Evolutionary conservation across 2,113 vertebrate species (phyloP).

Genomic region (Ranitomeya imitator): DNA sequence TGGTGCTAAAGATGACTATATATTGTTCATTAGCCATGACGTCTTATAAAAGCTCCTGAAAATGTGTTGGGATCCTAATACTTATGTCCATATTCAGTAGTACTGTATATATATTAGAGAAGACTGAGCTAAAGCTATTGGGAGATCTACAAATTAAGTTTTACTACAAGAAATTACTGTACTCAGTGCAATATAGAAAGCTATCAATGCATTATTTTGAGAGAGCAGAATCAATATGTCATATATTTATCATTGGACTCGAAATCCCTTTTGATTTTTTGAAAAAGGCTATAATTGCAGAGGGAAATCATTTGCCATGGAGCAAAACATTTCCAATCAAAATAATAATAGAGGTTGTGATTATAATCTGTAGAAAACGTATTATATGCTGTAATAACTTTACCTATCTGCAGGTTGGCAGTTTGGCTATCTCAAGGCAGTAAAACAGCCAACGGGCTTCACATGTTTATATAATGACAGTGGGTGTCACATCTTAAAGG

Average conservation of each 20-base stretch:
- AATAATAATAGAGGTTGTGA: not conserved
- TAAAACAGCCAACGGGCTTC: not conserved
- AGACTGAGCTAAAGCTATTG: not conserved
- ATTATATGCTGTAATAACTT: not conserved
- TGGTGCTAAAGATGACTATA: too few species aligned
- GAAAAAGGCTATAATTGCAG: not conserved
- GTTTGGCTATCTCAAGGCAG: not conserved
- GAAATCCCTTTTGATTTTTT: not conserved
- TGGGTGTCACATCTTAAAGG: too few species aligned
- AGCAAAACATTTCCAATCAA: not conserved
- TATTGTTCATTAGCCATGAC: too few species aligned
- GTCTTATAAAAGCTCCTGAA: too few species aligned
- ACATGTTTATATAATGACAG: not conserved
- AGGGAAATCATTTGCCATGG: not conserved
- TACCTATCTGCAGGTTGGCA: not conserved
- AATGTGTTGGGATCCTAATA: too few species aligned
- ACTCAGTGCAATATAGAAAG: not conserved
- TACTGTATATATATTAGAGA: too few species aligned
- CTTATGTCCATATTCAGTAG: too few species aligned
- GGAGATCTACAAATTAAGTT: not conserved
- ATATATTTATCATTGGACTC: slow-evolving; percentile 3
- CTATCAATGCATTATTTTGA: not conserved
- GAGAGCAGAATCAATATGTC: not conserved
- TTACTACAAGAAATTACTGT: not conserved
- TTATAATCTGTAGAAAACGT: not conserved